These are phyloP conservation scores for Eristalis tenax DNA, from an alignment of 2,888 invertebrate species.

Conservation along the genomic window DNA sequence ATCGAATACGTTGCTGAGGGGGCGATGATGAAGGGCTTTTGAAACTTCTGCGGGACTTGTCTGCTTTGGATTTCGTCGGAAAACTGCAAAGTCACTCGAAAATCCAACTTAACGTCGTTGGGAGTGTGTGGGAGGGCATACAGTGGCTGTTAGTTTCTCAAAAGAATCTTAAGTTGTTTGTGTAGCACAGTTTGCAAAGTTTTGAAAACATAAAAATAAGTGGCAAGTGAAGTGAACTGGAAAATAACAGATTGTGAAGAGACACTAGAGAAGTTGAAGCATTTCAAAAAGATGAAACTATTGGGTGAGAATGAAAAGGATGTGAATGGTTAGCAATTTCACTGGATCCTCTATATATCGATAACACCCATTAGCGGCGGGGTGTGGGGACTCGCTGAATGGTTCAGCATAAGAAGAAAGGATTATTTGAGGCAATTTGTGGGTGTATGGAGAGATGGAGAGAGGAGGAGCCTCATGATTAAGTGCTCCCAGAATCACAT, in stretches of 20 bases:
- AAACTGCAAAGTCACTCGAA: constrained; percentile 56
- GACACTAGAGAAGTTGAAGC: not conserved
- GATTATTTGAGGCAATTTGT: no score
- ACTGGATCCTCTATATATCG: no score
- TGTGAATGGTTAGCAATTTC: no score
- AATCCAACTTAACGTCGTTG: constrained; percentile 15
- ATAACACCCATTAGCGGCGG: no score
- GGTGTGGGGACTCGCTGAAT: no score
- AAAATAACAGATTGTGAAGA: constrained; percentile 17
- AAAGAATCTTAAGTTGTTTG: not conserved
- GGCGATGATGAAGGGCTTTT: constrained; percentile 40
- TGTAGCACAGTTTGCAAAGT: constrained; percentile 14
- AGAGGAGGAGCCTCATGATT: no score
- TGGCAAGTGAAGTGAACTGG: constrained; percentile 17
- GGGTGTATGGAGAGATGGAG: no score
- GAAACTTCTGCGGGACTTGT: constrained; percentile 19
- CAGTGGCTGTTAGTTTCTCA: constrained; percentile 19
- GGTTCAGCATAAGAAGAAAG: no score
- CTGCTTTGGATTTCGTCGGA: constrained; percentile 10
- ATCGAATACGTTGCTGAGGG: constrained; percentile 21
- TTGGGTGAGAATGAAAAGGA: not conserved
- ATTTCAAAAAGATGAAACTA: not conserved
- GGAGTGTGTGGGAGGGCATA: not conserved
- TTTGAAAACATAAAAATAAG: constrained; percentile 1
- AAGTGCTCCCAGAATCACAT: no score